Base-by-base conservation (phyloP, 92 coral and sea anemone genomes). In the Heteractis magnifica region DNA sequence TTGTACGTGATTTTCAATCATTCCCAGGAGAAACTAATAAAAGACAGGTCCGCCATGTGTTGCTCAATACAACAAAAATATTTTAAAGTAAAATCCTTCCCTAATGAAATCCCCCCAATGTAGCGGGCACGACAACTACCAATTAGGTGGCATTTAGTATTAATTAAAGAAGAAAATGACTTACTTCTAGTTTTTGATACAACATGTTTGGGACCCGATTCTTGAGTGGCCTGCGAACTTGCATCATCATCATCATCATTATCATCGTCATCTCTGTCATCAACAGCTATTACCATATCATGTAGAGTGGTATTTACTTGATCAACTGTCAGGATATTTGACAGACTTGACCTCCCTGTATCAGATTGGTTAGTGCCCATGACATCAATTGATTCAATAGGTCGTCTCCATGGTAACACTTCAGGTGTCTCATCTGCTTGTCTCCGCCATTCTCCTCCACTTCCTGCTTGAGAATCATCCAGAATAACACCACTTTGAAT, bases 161-260 rank as follows among this genome's bases (percentile, higher is more conserved):
- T 65, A 65, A 20, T 65, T 20, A 65, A 65, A 71, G 41, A 12
- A 13, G 5, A 0, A 52, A 13, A 16, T 5, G 1, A 34, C 71
- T 26, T 84, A 84, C 87, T 74, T 77, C 77, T 84, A 41, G 87
- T 16, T 77, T 84, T 84, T 0, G 87, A 76, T 19, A 75, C 65
- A 3, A 84, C 51, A 15, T 56, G 41, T 44, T 60, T 65, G 3
- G 87, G 87, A 7, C 81, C 87, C 7, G 74, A 51, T 21, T 77
- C 82, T 23, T 77, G 72, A 7, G 86, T 56, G 20, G 86, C 16
- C 2, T 49, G 26, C 6, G 87, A 74, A 26, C 87, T 65, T 34
- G 78, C 52, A 72, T 76, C 87, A 19, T 76, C 82, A 49, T 64
- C 87, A 73, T 49, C 87, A 19, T 59, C 76, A 49, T n/a, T n/a